These are phyloP conservation scores for Heliconius congener DNA, from an alignment of 1,140 invertebrate genomes.

Conservation along the genomic window DNA sequence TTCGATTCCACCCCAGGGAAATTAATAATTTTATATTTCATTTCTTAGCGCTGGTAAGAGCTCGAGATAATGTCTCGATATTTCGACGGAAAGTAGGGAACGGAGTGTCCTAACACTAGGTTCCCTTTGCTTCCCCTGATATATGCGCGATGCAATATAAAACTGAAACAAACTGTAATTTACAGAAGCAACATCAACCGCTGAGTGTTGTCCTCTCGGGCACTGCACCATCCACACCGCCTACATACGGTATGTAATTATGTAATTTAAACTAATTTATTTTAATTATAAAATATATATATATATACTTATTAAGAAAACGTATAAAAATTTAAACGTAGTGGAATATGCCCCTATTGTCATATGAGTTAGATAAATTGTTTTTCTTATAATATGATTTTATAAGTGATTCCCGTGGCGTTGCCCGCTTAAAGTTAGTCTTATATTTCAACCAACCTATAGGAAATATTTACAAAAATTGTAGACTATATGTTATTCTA, in stretches of 20 bases:
- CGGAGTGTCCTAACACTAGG: neutral
- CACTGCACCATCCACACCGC: conserved; percentile 59
- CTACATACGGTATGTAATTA: conserved; percentile 53
- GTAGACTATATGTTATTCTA: too few species aligned
- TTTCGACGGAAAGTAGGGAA: neutral
- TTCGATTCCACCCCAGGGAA: neutral
- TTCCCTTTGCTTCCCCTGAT: neutral
- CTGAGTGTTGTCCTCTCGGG: conserved; percentile 61
- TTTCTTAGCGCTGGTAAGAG: neutral
- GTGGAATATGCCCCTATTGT: neutral
- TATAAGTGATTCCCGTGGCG: too few species aligned
- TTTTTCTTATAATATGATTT: too few species aligned
- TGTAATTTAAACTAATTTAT: too few species aligned
- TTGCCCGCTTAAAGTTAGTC: too few species aligned
- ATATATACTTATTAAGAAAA: too few species aligned
- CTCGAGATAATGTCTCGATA: neutral
- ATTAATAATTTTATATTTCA: neutral
- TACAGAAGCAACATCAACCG: conserved; percentile 63
- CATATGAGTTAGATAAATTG: neutral
- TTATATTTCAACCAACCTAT: too few species aligned
- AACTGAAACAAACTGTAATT: conserved; percentile 12
- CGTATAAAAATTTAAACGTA: too few species aligned
- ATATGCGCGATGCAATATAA: neutral
- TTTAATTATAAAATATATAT: too few species aligned
- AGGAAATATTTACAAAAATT: too few species aligned